A percentile compares a stretch with the other conserved stretches of the same genome.
These are phyloP conservation scores for Unio delphinus DNA, from an alignment of 2,888 invertebrate species.

Conservation along the genomic window DNA sequence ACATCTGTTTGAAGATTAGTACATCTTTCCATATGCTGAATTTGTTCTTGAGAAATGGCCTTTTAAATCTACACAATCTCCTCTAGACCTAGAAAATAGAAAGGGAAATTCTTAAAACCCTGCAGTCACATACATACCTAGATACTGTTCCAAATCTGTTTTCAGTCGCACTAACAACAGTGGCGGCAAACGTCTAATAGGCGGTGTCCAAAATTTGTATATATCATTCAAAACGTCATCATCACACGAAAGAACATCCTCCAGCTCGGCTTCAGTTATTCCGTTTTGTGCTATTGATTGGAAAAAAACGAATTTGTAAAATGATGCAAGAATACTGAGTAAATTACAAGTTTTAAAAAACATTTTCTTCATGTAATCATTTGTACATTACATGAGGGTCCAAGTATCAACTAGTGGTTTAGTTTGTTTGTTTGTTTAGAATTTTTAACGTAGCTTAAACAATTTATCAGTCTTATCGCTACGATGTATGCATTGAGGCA, in stretches of 20 bases:
- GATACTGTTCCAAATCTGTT: slow-evolving; percentile 55
- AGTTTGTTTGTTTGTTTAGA: too few relatives aligned
- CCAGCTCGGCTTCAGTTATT: slow-evolving; percentile 57
- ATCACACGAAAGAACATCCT: slow-evolving; percentile 63
- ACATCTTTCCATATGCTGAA: too few relatives aligned
- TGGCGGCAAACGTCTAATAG: slow-evolving; percentile 64
- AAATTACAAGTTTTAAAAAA: not conserved
- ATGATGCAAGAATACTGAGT: not conserved
- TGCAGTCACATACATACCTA: slow-evolving; percentile 37
- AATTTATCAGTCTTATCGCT: too few relatives aligned
- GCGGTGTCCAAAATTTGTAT: slow-evolving; percentile 64
- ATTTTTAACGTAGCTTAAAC: too few relatives aligned
- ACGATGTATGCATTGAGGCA: too few relatives aligned
- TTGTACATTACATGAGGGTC: too few relatives aligned
- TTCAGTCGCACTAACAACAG: slow-evolving; percentile 60
- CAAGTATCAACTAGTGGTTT: too few relatives aligned
- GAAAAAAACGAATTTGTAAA: too few relatives aligned
- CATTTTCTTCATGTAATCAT: too few relatives aligned
- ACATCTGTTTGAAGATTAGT: too few relatives aligned
- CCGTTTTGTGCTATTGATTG: slow-evolving; percentile 44
- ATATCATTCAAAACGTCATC: slow-evolving; percentile 65
- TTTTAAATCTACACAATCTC: too few relatives aligned
- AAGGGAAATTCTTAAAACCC: not conserved
- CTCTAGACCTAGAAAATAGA: not conserved
- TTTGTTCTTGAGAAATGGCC: too few relatives aligned